These are phyloP conservation scores for Lottia scabra DNA, from an alignment of 2,888 invertebrate genomes.

Conservation along the genomic window DNA sequence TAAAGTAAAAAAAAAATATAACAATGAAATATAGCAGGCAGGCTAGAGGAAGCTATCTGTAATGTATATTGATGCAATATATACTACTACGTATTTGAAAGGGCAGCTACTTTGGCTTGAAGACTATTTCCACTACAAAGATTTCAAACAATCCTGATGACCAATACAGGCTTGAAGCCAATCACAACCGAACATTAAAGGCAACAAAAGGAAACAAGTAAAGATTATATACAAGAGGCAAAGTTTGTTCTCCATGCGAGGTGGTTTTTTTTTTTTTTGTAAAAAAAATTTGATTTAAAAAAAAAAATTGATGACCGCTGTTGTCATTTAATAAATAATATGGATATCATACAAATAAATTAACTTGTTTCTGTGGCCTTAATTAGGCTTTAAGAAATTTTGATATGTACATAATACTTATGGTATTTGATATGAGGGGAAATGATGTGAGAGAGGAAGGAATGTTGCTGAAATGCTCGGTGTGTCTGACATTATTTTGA, in stretches of 20 bases:
- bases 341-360: no score
- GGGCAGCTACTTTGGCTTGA: slow-evolving; percentile 39
- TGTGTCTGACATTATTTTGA: background rate
- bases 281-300: background rate
- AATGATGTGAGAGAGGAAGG: background rate
- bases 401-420: slow-evolving; percentile 6
- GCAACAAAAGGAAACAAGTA: slow-evolving; percentile 10
- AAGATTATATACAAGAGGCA: slow-evolving; percentile 13
- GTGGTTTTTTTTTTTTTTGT: background rate
- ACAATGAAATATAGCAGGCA: slow-evolving; percentile 4
- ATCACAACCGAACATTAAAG: slow-evolving; percentile 14
- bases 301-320: background rate
- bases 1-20: background rate
- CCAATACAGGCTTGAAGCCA: slow-evolving; percentile 8
- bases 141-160: slow-evolving; percentile 52
- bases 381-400: background rate
- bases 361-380: background rate
- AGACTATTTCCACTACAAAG: slow-evolving; percentile 40
- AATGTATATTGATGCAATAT: background rate
- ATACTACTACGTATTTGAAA: slow-evolving; percentile 8
- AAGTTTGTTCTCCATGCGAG: slow-evolving; percentile 5
- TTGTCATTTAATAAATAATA: no score
- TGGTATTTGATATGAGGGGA: background rate
- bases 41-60: background rate
- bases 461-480: slow-evolving; percentile 6